Base-by-base conservation (phyloP, 2,888 invertebrate genomes). In the Sminthurides aquaticus region DNA sequence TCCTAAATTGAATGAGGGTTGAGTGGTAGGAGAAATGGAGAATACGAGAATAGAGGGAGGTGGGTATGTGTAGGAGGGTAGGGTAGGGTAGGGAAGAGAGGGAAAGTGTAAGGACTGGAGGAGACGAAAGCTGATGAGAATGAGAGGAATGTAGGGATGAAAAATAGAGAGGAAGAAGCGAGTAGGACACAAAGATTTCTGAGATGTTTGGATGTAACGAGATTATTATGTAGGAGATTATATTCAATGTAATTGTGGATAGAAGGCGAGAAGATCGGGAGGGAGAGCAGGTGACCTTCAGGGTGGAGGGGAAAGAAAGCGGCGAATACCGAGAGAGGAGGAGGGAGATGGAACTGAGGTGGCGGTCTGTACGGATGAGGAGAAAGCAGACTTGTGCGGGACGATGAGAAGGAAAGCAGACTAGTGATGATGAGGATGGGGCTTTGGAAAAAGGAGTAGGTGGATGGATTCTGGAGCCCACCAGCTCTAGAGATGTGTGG, bases 211-310 rank as follows among this genome's bases (percentile, higher is more conserved):
- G 43, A 34, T 11, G 43, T 34, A 34, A 34, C 43, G 43, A 34
- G 43, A 34, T 5, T 34, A 34, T 34, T 34, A 34, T 34, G 43
- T 5, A 34, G 43, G 43, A 34, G 43, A 34, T 34, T 34, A 34
- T 34, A 34, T 34, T 34, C 8, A 34, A 34, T 34, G 43, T 34
- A 34, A 34, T 34, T 34, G 5, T 34, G 43, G n/a, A n/a, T n/a
- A n/a, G 43, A 43, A 18, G 52, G 52, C 5, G 18, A 8, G 52
- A 52, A 20, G 20, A 52, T 8, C 5, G 5, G 18, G 52, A 52
- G 52, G 15, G 52, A 5, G 20, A 52, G 52, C 11, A 52, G 18
- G 52, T 52, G 52, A 52, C 52, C 52, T 52, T 52, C 52, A 52
- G 52, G 20, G 20, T 52, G 52, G 52, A 52, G 11, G 52, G 20